A percentile compares a stretch with the other conserved stretches of the same genome.
These are phyloP conservation scores for Poicephalus meyeri DNA, from an alignment of 2,113 vertebrate genomes.

Conservation along the genomic window DNA sequence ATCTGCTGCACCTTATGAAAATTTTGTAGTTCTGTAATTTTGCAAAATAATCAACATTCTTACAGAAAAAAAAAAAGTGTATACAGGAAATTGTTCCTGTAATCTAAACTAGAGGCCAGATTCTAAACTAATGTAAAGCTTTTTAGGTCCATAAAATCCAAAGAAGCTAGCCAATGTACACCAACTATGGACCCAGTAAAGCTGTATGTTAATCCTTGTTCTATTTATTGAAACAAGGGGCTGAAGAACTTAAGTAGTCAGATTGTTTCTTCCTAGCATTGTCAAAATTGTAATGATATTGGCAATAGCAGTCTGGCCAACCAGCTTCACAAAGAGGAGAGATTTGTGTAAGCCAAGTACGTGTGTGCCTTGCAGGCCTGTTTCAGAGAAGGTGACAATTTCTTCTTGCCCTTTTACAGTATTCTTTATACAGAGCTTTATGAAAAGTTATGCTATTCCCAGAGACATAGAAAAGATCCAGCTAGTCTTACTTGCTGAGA, in stretches of 20 bases:
- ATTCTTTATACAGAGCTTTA: constrained; percentile 60
- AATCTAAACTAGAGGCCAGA: neutral
- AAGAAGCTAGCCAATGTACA: neutral
- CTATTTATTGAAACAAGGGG: neutral
- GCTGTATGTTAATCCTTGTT: neutral
- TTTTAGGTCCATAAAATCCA: neutral
- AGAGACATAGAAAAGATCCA: constrained; percentile 66
- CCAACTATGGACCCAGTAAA: neutral
- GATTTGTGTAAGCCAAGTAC: constrained; percentile 29
- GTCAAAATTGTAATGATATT: neutral
- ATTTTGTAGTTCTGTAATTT: neutral
- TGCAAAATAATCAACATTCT: neutral
- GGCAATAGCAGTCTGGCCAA: neutral
- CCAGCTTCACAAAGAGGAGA: neutral
- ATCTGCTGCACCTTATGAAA: neutral
- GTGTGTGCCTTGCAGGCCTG: constrained; percentile 9
- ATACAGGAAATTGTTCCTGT: neutral
- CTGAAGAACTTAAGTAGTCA: neutral
- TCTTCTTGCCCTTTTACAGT: constrained; percentile 67
- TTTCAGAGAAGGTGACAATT: constrained; percentile 52
- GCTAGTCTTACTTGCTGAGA: constrained; percentile 57
- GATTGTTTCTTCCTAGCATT: neutral
- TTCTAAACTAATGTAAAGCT: neutral
- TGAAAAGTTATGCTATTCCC: constrained; percentile 66
- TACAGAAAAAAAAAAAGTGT: neutral